These are phyloP conservation scores for Drosophila nr. perissopoda DNA, from an alignment of 2,888 invertebrate species.

Conservation along the genomic window DNA sequence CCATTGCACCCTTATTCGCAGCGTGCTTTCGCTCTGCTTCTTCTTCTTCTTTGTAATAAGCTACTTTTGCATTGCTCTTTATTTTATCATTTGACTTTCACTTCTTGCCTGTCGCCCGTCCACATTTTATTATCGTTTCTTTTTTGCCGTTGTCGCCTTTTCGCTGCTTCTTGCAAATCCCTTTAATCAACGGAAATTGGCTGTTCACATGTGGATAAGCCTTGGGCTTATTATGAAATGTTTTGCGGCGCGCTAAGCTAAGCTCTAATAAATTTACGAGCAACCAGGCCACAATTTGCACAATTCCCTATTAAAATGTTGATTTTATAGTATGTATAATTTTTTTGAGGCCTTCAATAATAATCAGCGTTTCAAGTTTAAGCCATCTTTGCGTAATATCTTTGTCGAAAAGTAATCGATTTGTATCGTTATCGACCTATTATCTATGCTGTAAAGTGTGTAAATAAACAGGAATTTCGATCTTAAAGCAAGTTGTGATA, in stretches of 20 bases:
- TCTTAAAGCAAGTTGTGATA: not conserved
- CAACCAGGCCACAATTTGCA: conserved; percentile 44
- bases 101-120: conserved; percentile 29
- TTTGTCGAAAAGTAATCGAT: not conserved
- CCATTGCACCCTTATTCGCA: conserved; percentile 62
- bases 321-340: conserved; percentile 35
- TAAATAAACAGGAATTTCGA: not conserved
- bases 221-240: conserved; percentile 45
- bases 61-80: conserved; percentile 72
- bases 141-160: conserved; percentile 13
- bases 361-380: not conserved
- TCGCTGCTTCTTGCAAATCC: conserved; percentile 56
- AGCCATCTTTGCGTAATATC: not conserved
- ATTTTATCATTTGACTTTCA: conserved; percentile 71
- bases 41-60: conserved; percentile 53
- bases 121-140: conserved; percentile 57
- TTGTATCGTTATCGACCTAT: not conserved
- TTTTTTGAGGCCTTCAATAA: conserved; percentile 19
- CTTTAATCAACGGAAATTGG: conserved; percentile 74
- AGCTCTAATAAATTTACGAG: conserved; percentile 76
- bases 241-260: conserved; percentile 27
- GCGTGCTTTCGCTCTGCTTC: not conserved
- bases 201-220: conserved; percentile 64
- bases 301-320: conserved; percentile 62
- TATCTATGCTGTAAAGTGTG: not conserved